Base-by-base conservation (phyloP, 2,888 invertebrate genomes). In the Teleogryllus oceanicus region DNA sequence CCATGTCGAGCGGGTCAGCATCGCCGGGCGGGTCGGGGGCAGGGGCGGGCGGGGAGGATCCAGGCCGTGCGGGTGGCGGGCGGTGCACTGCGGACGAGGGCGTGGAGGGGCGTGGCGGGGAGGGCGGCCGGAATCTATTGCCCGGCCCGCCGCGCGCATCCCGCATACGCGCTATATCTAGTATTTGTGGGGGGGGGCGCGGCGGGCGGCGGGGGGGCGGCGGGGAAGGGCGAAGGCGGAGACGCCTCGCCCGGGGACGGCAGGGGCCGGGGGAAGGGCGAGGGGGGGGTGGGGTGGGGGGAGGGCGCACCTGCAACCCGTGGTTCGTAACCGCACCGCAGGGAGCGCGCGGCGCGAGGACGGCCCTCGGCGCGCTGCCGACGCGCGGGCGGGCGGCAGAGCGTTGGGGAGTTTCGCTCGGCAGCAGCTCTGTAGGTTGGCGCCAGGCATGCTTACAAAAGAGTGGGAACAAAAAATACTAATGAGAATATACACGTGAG, bases 141-240 rank as follows among this genome's bases (percentile, higher is more conserved):
- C 62, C 13, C 16, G 62, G 62, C 62, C 62, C 62, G 62, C n/a
- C 62, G 62, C 62, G 62, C 62, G 62, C 62, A 62, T 62, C 62
- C 62, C 62, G 62, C 62, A 62, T 62, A 62, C 62, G 62, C 62
- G 62, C 62, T 11, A 62, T 62, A 62, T 62, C 62, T 62, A 62
- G 11, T 62, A 62, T 62, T 62, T 62, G 51, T 2, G 12, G 51
- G 51, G 2, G 62, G 62, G 62, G 62, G 62, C 10, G 10, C 12
- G 16, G 62, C 16, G n/a, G 62, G n/a, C n/a, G 13, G n/a, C 62
- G 13, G 62, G 13, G 62, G 62, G 62, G 62, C 2, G 62, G 62
- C 62, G 62, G 12, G 10, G 8, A 2, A n/a, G 2, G 62, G 16
- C n/a, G 13, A n/a, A 62, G 62, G 62, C 62, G 13, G 11, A 62